A percentile compares a stretch with the other conserved stretches of the same genome.
These are phyloP conservation scores for Caenorhabditis virilis DNA, from an alignment of 2,888 invertebrate species.

Conservation along the genomic window DNA sequence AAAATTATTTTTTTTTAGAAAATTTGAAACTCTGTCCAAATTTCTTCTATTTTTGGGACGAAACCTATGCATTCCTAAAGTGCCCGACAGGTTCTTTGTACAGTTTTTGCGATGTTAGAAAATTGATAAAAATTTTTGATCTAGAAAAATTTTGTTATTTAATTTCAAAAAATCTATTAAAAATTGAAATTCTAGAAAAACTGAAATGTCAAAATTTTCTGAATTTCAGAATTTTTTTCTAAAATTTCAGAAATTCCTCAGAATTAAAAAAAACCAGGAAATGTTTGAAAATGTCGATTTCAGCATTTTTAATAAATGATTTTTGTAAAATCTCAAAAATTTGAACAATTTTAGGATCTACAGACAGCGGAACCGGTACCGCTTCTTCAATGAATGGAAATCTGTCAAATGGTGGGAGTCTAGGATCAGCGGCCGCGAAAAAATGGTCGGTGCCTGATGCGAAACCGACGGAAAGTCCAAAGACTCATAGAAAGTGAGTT, in stretches of 20 bases:
- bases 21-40: too few species aligned
- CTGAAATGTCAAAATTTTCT: too few species aligned
- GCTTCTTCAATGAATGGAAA: conserved; percentile 14
- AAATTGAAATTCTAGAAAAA: background rate
- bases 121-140: background rate
- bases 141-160: background rate
- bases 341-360: conserved; percentile 37
- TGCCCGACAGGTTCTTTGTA: too few species aligned
- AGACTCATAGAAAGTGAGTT: conserved; percentile 51
- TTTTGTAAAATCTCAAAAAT: too few species aligned
- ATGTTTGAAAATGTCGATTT: too few species aligned
- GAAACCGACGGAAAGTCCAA: conserved; percentile 38
- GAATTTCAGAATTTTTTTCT: too few species aligned
- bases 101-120: background rate
- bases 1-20: too few species aligned
- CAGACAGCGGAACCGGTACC: conserved; percentile 47
- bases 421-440: conserved; percentile 39
- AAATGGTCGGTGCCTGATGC: conserved; percentile 38
- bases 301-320: too few species aligned
- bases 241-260: too few species aligned
- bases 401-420: conserved; percentile 25
- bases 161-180: background rate
- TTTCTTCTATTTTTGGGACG: too few species aligned
- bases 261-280: too few species aligned
- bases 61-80: too few species aligned